Evolutionary conservation across 1,140 invertebrate genomes (phyloP).

Genomic region (Cherax quadricarinatus): DNA sequence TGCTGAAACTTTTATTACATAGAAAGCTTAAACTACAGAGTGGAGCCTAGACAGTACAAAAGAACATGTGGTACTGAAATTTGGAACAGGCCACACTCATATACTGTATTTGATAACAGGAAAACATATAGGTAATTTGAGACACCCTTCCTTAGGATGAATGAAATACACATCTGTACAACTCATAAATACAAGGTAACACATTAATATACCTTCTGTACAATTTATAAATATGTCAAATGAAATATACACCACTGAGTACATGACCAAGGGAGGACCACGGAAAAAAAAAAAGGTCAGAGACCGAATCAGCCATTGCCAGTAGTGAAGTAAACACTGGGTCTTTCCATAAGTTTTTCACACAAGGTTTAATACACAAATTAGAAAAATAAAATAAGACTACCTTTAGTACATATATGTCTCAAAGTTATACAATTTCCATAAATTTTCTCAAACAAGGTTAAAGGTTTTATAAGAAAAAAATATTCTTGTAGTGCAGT

Average conservation of each 20-base stretch:
- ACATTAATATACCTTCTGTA: conserved; percentile 44
- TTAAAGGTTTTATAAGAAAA: neutral
- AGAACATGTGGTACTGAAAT: conserved; percentile 31
- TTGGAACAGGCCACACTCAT: conserved; percentile 10
- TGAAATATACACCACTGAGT: conserved; percentile 35
- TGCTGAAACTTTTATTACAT: conserved; percentile 56
- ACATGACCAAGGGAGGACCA: conserved; percentile 50
- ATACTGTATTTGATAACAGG: conserved; percentile 20
- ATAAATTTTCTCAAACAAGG: neutral
- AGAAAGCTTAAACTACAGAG: conserved; percentile 54
- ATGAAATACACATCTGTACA: conserved; percentile 60
- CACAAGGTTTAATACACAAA: neutral
- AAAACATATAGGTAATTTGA: conserved; percentile 35
- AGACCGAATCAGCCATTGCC: conserved; percentile 53
- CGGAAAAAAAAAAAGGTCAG: conserved; percentile 37
- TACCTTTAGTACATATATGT: neutral
- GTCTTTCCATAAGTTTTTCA: neutral
- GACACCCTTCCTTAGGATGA: conserved; percentile 21
- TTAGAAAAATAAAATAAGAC: neutral
- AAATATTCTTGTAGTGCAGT: neutral
- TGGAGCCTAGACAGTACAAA: conserved; percentile 53
- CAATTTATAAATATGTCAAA: conserved; percentile 56
- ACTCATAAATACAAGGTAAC: conserved; percentile 51
- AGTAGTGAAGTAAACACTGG: conserved; percentile 22
- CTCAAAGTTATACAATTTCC: too few relatives aligned